Conservation (phyloP, 2,113 vertebrate genomes). For the Corythoichthys haematopterus region DNA sequence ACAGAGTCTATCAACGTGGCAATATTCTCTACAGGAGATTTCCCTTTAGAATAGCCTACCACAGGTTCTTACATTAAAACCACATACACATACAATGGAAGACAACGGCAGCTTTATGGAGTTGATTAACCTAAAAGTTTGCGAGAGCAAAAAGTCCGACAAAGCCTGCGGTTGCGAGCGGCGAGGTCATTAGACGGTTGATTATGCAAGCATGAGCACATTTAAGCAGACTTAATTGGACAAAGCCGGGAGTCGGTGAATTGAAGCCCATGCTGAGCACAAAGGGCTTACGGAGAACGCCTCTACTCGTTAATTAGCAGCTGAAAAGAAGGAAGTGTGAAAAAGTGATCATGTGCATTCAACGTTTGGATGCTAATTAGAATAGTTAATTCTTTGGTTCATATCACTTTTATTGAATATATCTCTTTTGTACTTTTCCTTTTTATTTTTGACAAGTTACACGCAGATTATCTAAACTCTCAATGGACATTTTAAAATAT, state of each 20-base stretch:
- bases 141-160: conserved; percentile 21
- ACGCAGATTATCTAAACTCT: neutral
- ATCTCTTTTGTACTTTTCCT: neutral
- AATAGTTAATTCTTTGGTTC: neutral
- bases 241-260: conserved; percentile 7
- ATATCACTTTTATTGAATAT: neutral
- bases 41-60: neutral
- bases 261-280: conserved; percentile 10
- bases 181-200: conserved; percentile 36
- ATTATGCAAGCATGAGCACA: conserved; percentile 20
- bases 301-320: conserved; percentile 12
- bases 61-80: conserved; percentile 23
- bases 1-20: neutral
- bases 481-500: neutral
- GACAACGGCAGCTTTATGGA: conserved; percentile 17
- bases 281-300: neutral
- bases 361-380: neutral
- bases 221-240: conserved; percentile 25
- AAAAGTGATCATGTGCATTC: neutral
- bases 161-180: conserved; percentile 6
- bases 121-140: conserved; percentile 38
- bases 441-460: neutral
- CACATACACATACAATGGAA: conserved; percentile 24
- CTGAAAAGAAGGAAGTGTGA: conserved; percentile 6
- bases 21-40: conserved; percentile 13